phyloP scores from a whole-genome alignment of 2,888 invertebrate species.

The Diplolepis rosae region DNA sequence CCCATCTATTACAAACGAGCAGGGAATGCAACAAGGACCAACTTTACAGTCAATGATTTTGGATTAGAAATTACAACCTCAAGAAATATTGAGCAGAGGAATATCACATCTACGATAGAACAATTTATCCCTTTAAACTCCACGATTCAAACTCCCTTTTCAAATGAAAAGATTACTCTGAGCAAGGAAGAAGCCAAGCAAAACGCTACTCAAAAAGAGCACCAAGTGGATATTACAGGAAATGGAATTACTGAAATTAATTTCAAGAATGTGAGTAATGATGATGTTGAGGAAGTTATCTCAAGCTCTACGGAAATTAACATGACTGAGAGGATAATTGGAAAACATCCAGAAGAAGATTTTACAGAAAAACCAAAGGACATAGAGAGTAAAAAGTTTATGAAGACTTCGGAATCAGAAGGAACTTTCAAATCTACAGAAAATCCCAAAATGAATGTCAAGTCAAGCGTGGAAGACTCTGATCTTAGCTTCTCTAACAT shows the following conservation, averaged over 20 bases:
- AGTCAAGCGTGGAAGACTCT: constrained; percentile 48
- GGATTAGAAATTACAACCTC: constrained; percentile 7
- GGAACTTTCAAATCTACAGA: background rate
- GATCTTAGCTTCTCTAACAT: constrained; percentile 49
- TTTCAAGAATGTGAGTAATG: background rate
- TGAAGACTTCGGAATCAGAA: constrained; percentile 25
- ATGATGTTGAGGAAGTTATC: background rate
- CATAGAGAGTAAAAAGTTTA: background rate
- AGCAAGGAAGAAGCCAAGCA: too few relatives aligned
- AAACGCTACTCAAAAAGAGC: constrained; percentile 38
- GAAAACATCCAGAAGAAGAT: background rate
- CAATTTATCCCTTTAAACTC: background rate
- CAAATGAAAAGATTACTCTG: constrained; percentile 28
- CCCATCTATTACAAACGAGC: constrained; percentile 53
- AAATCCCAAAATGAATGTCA: constrained; percentile 40
- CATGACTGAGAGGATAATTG: background rate
- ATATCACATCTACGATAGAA: constrained; percentile 15
- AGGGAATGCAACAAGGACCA: constrained; percentile 44
- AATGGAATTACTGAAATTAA: constrained; percentile 58
- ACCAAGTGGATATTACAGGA: constrained; percentile 53
- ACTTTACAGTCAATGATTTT: constrained; percentile 18
- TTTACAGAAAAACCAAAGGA: background rate
- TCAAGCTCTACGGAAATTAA: background rate
- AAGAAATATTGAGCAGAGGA: constrained; percentile 36
- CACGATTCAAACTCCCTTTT: background rate